These are phyloP conservation scores for Gambelia wislizenii DNA, from an alignment of 2,797 vertebrate genomes.

Conservation along the genomic window DNA sequence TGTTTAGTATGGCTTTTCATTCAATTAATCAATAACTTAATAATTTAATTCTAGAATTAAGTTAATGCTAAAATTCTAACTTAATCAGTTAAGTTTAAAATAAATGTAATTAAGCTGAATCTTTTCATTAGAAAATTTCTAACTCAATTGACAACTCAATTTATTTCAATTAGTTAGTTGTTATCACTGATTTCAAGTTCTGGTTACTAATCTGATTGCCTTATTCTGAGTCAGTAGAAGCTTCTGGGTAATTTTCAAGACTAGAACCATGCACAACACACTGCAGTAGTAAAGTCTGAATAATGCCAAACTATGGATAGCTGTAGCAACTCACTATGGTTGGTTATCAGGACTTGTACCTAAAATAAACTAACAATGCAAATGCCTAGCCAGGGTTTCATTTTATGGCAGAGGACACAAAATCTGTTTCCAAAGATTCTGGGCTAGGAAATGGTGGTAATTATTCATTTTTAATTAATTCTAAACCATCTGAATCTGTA, in stretches of 20 bases:
- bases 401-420: neutral
- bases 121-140: too few relatives aligned
- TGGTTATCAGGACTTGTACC: neutral
- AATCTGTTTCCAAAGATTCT: neutral
- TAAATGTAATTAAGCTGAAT: too few relatives aligned
- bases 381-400: neutral
- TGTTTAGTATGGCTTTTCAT: too few relatives aligned
- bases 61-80: too few relatives aligned
- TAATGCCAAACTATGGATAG: neutral
- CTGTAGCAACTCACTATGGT: neutral
- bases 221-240: neutral
- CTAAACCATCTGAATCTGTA: neutral
- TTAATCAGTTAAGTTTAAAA: too few relatives aligned
- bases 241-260: neutral
- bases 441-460: neutral
- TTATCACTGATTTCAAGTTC: neutral
- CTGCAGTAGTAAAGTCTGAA: neutral
- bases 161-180: too few relatives aligned
- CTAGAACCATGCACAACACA: neutral
- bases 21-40: too few relatives aligned
- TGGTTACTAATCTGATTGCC: neutral
- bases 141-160: too few relatives aligned
- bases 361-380: neutral
- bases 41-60: too few relatives aligned
- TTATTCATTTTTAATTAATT: slow-evolving; percentile 45